Conservation (phyloP, 2,888 invertebrate genomes). For the Minunthozetes semirufus region DNA sequence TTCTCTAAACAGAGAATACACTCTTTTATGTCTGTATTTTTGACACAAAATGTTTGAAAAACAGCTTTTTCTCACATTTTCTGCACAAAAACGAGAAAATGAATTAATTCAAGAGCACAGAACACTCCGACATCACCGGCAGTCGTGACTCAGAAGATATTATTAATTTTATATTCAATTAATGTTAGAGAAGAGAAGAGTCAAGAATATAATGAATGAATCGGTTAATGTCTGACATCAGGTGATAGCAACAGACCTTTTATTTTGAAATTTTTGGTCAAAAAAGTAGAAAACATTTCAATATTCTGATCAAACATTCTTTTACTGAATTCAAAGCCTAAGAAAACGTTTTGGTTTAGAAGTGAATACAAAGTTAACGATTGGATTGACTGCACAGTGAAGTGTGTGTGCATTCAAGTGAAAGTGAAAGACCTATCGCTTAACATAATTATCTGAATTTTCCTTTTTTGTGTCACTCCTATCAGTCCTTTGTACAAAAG, state of each 20-base stretch:
- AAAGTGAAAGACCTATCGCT: neutral
- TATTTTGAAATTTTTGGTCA: no score
- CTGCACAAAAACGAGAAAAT: neutral
- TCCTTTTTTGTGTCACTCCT: neutral
- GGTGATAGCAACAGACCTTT: no score
- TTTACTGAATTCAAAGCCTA: no score
- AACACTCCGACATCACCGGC: neutral
- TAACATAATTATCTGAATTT: neutral
- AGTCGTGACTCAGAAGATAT: constrained; percentile 9
- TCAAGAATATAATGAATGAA: no score
- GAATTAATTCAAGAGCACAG: constrained; percentile 19
- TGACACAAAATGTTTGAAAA: neutral
- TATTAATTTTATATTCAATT: constrained; percentile 9
- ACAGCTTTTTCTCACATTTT: neutral
- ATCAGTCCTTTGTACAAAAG: neutral
- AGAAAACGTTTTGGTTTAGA: no score
- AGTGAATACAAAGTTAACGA: neutral
- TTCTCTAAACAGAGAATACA: no score
- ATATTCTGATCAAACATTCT: no score
- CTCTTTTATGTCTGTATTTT: neutral
- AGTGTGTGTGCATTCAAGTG: neutral
- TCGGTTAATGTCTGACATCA: no score
- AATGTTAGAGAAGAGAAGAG: neutral
- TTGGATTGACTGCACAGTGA: neutral
- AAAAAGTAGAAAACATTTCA: no score